phyloP scores from a whole-genome alignment of 2,888 invertebrate species.

The Netelia inedita region DNA sequence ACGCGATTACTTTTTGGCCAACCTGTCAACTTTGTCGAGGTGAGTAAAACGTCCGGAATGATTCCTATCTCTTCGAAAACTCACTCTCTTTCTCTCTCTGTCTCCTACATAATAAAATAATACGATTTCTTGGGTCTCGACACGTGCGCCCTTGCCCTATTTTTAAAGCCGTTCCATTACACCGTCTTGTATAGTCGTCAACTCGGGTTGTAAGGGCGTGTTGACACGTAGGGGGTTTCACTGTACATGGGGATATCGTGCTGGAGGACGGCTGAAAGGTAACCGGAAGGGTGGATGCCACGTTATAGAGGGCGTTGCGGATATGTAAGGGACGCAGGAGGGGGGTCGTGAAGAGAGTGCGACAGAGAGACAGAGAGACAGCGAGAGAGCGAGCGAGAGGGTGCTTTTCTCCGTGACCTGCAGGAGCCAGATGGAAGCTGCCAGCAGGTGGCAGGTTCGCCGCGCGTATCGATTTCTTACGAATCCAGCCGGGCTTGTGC shows the following conservation, averaged over 20 bases:
- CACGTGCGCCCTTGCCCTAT: conserved; percentile 1
- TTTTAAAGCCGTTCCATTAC: conserved; percentile 23
- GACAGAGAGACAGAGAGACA: background rate
- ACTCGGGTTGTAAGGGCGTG: conserved; percentile 7
- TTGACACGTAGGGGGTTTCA: conserved; percentile 23
- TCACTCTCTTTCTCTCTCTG: too few species aligned
- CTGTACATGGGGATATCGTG: conserved; percentile 27
- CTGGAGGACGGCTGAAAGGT: conserved; percentile 43
- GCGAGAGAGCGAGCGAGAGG: background rate
- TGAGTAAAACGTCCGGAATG: too few species aligned
- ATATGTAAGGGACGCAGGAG: conserved; percentile 31
- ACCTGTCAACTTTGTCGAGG: too few species aligned
- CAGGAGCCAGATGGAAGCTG: conserved; percentile 68
- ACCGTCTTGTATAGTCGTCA: background rate
- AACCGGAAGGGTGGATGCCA: conserved; percentile 43
- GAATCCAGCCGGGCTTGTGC: conserved; percentile 81
- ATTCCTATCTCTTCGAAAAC: too few species aligned
- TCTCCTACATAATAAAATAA: too few species aligned
- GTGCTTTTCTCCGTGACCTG: conserved; percentile 65
- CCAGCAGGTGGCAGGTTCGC: conserved; percentile 83
- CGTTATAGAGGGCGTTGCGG: background rate
- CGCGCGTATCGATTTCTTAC: conserved; percentile 83
- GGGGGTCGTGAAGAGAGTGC: background rate
- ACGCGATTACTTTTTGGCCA: too few species aligned
- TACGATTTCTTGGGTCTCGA: background rate